phyloP scores from a whole-genome alignment of 2,113 vertebrate genomes.

The Ahaetulla prasina region DNA sequence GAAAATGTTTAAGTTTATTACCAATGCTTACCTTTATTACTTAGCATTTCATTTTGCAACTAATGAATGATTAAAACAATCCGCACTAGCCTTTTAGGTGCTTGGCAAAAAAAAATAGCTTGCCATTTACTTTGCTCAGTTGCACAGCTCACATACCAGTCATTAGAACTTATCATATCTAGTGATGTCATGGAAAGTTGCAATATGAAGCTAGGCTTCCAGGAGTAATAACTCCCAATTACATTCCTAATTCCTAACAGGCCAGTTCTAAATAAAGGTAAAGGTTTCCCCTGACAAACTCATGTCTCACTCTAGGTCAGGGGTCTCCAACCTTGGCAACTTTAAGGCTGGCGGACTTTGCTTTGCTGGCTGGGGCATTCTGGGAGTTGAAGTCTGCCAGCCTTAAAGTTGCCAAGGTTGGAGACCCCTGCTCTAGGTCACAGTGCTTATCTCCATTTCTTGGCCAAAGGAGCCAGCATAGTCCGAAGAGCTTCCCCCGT shows the following conservation, averaged over 20 bases:
- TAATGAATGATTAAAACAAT: conserved; percentile 12
- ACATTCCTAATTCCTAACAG: neutral
- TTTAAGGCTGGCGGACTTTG: no score
- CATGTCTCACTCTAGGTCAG: no score
- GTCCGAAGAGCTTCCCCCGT: no score
- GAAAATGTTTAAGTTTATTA: conserved; percentile 11
- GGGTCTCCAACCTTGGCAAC: no score
- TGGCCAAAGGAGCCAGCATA: neutral
- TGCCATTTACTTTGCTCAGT: neutral
- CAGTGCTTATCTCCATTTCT: neutral
- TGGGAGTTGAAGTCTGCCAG: no score
- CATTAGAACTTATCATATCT: neutral
- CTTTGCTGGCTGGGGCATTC: no score
- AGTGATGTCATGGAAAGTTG: neutral
- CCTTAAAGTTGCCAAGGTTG: no score
- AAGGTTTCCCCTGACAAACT: neutral
- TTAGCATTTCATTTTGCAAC: neutral
- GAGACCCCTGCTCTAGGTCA: no score
- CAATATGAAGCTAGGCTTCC: neutral
- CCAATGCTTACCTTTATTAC: neutral
- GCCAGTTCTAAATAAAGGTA: neutral
- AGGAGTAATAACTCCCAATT: neutral
- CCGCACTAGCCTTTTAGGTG: neutral
- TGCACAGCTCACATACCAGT: neutral
- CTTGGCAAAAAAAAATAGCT: neutral